phyloP scores from a whole-genome alignment of 1,140 invertebrate species.

The Sinella curviseta region DNA sequence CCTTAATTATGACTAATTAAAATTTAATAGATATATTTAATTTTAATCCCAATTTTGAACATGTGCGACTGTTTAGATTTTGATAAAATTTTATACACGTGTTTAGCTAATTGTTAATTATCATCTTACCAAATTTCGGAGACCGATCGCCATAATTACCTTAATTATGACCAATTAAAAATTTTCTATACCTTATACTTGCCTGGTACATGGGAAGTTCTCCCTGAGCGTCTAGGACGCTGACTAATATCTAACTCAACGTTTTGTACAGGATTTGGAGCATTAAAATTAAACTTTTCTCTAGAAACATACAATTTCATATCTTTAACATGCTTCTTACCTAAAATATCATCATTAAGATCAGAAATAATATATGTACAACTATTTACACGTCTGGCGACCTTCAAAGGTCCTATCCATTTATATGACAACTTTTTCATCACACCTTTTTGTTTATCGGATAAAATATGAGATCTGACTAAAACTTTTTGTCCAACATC shows the following conservation, averaged over 20 bases:
- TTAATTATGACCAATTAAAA: no score
- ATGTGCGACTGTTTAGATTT: no score
- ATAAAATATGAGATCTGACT: constrained; percentile 10
- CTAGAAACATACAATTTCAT: background rate
- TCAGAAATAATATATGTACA: background rate
- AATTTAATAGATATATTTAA: no score
- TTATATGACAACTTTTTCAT: constrained; percentile 3
- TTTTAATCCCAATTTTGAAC: no score
- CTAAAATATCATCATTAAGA: background rate
- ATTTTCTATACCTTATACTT: background rate
- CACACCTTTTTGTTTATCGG: background rate
- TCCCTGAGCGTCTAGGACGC: background rate
- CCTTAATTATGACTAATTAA: no score
- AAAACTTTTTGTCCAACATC: constrained; percentile 29
- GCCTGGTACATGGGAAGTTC: background rate
- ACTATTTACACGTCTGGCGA: background rate
- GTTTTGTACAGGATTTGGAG: background rate
- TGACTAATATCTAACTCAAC: background rate
- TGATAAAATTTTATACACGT: no score
- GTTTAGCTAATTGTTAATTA: no score
- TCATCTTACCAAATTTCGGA: no score
- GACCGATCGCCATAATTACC: no score
- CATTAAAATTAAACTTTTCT: background rate
- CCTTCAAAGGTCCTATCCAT: constrained; percentile 27
- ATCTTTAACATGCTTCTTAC: constrained; percentile 1